phyloP scores from a whole-genome alignment of 2,797 vertebrate genomes.

The Antennarius maculatus region DNA sequence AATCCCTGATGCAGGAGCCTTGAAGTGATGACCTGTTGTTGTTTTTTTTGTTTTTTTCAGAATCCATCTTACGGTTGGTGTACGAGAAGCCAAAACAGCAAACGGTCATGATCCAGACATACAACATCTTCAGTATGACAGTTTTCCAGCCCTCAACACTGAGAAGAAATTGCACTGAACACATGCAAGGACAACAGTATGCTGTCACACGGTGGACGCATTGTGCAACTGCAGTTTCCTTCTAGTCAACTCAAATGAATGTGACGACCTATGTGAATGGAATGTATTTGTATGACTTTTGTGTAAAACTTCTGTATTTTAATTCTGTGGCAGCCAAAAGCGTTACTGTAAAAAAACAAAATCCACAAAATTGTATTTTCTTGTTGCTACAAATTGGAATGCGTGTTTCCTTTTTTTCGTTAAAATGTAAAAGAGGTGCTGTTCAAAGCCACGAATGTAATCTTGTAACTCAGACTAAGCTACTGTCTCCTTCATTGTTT shows the following conservation, averaged over 20 bases:
- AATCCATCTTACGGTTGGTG: conserved; percentile 27
- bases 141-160: conserved; percentile 25
- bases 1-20: conserved; percentile 22
- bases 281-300: conserved; percentile 41
- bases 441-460: conserved; percentile 64
- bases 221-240: conserved; percentile 49
- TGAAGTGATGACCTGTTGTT: conserved; percentile 13
- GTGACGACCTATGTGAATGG: conserved; percentile 36
- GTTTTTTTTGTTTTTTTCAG: conserved; percentile 27
- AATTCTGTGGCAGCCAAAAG: conserved; percentile 21
- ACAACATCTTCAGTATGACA: conserved; percentile 40
- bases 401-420: conserved; percentile 33
- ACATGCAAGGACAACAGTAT: conserved; percentile 49
- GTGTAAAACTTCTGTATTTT: conserved; percentile 38
- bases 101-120: conserved; percentile 24
- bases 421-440: conserved; percentile 62
- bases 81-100: conserved; percentile 32
- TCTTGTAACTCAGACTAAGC: conserved; percentile 46
- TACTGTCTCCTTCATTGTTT: conserved; percentile 34
- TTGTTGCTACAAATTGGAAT: conserved; percentile 32
- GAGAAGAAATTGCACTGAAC: conserved; percentile 47
- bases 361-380: conserved; percentile 67
- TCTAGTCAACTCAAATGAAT: conserved; percentile 39
- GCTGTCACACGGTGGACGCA: conserved; percentile 75
- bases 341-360: conserved; percentile 37